Base-by-base conservation (phyloP, 2,113 vertebrate species). In the Rafetus swinhoei region DNA sequence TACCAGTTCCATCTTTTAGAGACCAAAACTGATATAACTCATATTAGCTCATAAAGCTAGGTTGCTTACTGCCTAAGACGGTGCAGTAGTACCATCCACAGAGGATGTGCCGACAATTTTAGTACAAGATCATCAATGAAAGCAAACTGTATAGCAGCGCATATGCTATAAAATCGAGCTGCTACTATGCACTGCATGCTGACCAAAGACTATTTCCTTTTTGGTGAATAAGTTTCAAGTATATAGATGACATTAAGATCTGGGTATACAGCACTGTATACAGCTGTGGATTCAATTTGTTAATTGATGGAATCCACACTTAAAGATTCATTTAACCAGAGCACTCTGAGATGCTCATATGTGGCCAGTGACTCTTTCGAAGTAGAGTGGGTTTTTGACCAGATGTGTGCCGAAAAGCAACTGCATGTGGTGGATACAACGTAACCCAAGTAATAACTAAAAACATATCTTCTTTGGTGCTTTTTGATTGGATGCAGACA, bases 1-100 rank as follows among this genome's bases (percentile, higher is more conserved):
- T 15, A 86, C 24, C 59, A 79, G 60, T 77, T 93, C 72, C 24
- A 81, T 69, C 90, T 93, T 86, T 86, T 76, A 84, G 86, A 60
- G 95, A 69, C 56, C 88, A 50, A 86, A 74, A 86, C 15, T 89
- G 9, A 84, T 93, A 95, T 95, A 82, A 81, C 80, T 76, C 10
- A 65, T 74, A 53, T 69, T 82, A 76, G 9, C 45, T 50, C 19
- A 79, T 9, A 52, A 56, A 95, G 85, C 90, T 94, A n/a, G 74
- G 69, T 86, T 93, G 81, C 27, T 85, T 60, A 29, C 5, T 86
- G 53, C 54, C 39, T 86, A 50, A 84, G 83, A 50, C 79, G 93
- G 54, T 65, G 9, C 35, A 32, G 52, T 87, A 72, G 90, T 56
- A 82, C 9, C 2, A 45, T n/a, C 24, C 85, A 74, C 3, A 39